Conservation (phyloP, 2,797 vertebrate genomes). For the Lacerta bilineata region DNA sequence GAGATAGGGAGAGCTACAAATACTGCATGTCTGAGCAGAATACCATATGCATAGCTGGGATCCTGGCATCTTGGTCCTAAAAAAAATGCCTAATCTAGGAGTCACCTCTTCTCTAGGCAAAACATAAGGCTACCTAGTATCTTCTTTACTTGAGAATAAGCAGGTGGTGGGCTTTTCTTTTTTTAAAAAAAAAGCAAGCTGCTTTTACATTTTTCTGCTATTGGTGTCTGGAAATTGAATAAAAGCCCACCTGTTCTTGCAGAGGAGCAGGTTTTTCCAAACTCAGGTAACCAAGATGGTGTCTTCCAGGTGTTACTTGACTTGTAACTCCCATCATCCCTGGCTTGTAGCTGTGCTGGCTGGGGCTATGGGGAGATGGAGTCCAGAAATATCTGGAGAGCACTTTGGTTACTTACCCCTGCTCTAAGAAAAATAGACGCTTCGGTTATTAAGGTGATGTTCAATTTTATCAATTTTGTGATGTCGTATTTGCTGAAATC, state of each 20-base stretch:
- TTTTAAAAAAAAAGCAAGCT: background rate
- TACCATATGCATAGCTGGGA: background rate
- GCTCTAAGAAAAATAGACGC: background rate
- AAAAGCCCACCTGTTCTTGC: background rate
- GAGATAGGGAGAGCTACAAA: background rate
- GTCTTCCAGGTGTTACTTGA: too few relatives aligned
- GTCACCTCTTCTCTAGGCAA: background rate
- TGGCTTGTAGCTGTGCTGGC: too few relatives aligned
- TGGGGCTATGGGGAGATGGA: too few relatives aligned
- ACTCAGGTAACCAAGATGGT: too few relatives aligned
- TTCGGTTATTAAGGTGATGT: background rate
- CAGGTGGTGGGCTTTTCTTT: background rate
- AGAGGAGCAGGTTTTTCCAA: background rate
- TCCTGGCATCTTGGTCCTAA: background rate
- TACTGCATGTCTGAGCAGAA: background rate
- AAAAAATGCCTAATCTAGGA: background rate
- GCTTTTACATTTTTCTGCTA: background rate
- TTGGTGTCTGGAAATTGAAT: background rate
- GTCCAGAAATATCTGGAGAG: too few relatives aligned
- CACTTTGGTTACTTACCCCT: too few relatives aligned
- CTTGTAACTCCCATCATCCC: too few relatives aligned
- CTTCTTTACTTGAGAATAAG: background rate
- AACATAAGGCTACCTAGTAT: background rate
- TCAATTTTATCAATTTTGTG: too few relatives aligned
- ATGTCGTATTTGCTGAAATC: too few relatives aligned